Conservation (phyloP, 2,888 invertebrate species). For the Aplocera efformata region DNA sequence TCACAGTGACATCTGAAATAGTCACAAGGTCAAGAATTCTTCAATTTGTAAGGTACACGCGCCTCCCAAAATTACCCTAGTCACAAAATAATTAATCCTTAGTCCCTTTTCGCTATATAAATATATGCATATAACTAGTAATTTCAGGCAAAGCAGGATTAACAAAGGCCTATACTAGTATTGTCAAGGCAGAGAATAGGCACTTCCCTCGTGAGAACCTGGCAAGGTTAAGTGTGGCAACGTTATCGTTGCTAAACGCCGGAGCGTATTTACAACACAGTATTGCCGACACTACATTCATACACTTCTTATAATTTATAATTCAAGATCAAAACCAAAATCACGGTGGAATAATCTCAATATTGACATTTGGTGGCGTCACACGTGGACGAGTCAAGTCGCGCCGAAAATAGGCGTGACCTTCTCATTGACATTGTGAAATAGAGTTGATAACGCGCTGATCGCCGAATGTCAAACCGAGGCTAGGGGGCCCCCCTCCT, state of each 20-base stretch:
- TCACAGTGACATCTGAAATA: no score
- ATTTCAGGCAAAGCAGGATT: conserved; percentile 67
- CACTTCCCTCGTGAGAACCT: conserved; percentile 80
- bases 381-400: conserved; percentile 56
- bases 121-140: conserved; percentile 9
- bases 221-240: conserved; percentile 79
- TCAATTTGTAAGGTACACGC: no score
- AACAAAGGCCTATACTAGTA: conserved; percentile 76
- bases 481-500: conserved; percentile 67
- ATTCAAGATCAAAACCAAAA: conserved; percentile 23
- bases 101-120: no score
- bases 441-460: conserved; percentile 76
- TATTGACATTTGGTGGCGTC: conserved; percentile 33
- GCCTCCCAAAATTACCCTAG: no score
- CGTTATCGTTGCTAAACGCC: conserved; percentile 78
- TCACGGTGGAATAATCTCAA: conserved; percentile 19
- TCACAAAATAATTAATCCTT: no score
- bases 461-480: conserved; percentile 76
- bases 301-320: conserved; percentile 41
- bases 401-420: conserved; percentile 73
- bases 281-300: conserved; percentile 69
- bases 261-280: conserved; percentile 76
- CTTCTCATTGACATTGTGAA: conserved; percentile 81
- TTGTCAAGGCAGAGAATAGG: conserved; percentile 79
- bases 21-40: no score